Evolutionary conservation across 2,113 vertebrate species (phyloP).

Genomic region (Enhydra lutris): DNA sequence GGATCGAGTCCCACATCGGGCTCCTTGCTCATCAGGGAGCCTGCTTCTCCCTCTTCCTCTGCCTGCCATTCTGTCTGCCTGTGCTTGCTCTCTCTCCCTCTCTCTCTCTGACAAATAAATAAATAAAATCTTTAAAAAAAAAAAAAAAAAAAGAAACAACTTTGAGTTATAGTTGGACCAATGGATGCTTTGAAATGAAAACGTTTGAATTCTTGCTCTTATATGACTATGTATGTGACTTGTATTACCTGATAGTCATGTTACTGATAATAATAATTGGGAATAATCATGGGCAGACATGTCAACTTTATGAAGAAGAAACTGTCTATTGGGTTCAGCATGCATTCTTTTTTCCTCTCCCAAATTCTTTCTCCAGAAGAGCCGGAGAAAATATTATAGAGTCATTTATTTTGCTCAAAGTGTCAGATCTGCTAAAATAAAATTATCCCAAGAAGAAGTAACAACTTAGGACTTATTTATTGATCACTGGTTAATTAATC

Average conservation of each 20-base stretch:
- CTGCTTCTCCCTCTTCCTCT: no score
- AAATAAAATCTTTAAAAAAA: no score
- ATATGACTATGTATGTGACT: neutral
- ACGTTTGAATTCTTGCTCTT: constrained; percentile 5
- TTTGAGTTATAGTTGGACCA: neutral
- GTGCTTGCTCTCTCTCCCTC: no score
- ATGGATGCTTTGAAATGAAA: neutral
- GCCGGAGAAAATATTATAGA: neutral
- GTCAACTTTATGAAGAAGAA: neutral
- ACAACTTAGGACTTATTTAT: neutral
- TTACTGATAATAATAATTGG: neutral
- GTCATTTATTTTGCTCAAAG: constrained; percentile 22
- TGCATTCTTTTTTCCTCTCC: neutral
- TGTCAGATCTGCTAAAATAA: constrained; percentile 10
- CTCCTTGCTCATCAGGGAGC: no score
- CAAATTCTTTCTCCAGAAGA: neutral
- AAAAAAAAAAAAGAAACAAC: no score
- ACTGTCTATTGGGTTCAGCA: neutral
- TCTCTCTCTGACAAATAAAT: no score
- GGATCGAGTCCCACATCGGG: no score
- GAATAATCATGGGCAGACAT: neutral
- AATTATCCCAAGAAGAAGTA: neutral
- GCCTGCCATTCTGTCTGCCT: no score
- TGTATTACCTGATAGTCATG: neutral
- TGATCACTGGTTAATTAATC: neutral